Percentiles rank a stretch among this genome's conserved stretches.
Evolutionary conservation across 2,888 invertebrate species (phyloP).

Genomic region (Ctenicera cuprea): DNA sequence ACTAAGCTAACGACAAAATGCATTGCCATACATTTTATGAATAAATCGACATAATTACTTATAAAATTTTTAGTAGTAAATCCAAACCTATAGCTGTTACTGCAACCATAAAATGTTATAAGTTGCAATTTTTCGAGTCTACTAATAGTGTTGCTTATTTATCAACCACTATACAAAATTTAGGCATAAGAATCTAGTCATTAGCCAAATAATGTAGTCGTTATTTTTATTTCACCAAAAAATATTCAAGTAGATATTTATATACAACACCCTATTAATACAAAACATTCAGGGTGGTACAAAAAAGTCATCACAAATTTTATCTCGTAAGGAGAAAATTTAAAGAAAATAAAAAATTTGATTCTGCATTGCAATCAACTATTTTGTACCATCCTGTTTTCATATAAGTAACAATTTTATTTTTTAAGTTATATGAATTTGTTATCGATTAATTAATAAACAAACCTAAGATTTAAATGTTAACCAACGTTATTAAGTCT

Average conservation of each 20-base stretch:
- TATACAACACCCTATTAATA: constrained; percentile 3
- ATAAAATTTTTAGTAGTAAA: neutral
- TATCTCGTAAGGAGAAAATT: neutral
- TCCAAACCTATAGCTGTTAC: constrained; percentile 10
- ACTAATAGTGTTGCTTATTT: constrained; percentile 17
- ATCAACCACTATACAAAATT: constrained; percentile 32
- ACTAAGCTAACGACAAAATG: constrained; percentile 42
- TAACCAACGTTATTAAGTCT: neutral
- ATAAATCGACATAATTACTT: constrained; percentile 1
- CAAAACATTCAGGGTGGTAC: neutral
- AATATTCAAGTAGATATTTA: constrained; percentile 27
- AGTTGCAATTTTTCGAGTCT: constrained; percentile 36
- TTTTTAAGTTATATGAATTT: neutral
- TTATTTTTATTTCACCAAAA: constrained; percentile 45
- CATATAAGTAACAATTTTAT: neutral
- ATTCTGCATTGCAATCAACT: too few species aligned
- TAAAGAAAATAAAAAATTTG: too few species aligned
- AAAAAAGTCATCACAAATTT: neutral
- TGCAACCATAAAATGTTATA: neutral
- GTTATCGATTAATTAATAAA: neutral
- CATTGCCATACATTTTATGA: constrained; percentile 41
- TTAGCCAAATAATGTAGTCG: constrained; percentile 67
- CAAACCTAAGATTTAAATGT: neutral
- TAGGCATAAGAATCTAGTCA: constrained; percentile 68
- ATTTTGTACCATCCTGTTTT: too few species aligned